Evolutionary conservation across 2,888 invertebrate species (phyloP).

Genomic region (Crossocerus cetratus): DNA sequence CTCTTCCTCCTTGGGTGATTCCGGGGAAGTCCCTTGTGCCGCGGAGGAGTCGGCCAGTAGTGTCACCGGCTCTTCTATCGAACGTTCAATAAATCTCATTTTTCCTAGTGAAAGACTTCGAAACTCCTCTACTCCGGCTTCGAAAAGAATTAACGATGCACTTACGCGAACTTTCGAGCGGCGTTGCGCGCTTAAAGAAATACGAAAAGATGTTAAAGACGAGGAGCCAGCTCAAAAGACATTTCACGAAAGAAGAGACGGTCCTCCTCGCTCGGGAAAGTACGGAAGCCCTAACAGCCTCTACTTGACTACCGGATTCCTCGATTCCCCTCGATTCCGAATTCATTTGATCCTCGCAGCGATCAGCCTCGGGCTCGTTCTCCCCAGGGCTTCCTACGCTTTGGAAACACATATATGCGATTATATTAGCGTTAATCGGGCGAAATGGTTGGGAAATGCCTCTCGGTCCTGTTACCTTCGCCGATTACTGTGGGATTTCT

Average conservation of each 20-base stretch:
- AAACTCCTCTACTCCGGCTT: background rate
- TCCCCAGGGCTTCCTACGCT: background rate
- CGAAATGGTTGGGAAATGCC: too few relatives aligned
- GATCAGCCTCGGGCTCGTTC: too few relatives aligned
- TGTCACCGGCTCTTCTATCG: constrained; percentile 2
- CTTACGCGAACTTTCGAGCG: constrained; percentile 12
- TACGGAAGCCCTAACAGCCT: too few relatives aligned
- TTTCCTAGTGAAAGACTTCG: too few relatives aligned
- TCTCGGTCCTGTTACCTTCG: constrained; percentile 6
- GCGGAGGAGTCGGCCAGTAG: background rate
- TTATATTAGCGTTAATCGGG: background rate
- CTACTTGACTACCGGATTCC: too few relatives aligned
- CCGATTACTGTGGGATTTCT: constrained; percentile 4
- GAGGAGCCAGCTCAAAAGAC: background rate
- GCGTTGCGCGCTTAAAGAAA: background rate
- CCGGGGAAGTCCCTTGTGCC: constrained; percentile 63
- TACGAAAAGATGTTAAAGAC: too few relatives aligned
- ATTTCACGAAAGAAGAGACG: background rate
- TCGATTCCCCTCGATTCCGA: too few relatives aligned
- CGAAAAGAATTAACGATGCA: background rate
- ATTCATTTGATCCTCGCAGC: too few relatives aligned
- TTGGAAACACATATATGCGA: constrained; percentile 6
- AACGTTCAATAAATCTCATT: too few relatives aligned
- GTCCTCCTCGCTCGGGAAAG: too few relatives aligned
- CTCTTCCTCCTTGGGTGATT: constrained; percentile 74